Evolutionary conservation across 92 coral and sea anemone species (phyloP).

Genomic region (Actinernus sp.): DNA sequence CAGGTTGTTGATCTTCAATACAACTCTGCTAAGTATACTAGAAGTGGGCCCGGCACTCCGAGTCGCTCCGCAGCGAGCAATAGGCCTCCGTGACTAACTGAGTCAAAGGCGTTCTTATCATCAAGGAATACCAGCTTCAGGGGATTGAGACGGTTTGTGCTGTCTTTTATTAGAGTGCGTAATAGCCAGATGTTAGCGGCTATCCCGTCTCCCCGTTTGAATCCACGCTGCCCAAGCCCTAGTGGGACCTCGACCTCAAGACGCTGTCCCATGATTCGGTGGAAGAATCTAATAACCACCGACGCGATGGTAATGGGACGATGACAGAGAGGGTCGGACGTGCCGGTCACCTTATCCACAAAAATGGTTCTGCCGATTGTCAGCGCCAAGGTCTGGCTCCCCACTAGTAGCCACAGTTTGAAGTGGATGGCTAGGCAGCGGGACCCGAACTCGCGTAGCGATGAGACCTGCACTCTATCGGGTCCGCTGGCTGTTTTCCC

Average conservation of each 20-base stretch:
- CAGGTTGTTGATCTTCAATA: background rate
- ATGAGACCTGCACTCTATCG: background rate
- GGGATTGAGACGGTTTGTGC: background rate
- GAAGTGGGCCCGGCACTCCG: background rate
- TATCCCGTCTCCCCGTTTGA: background rate
- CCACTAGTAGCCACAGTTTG: background rate
- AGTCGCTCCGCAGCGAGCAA: background rate
- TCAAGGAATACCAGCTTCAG: background rate
- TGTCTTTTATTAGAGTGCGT: background rate
- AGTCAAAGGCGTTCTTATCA: background rate
- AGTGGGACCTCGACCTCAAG: background rate
- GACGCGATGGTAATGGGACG: background rate
- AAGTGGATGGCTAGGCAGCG: too few relatives aligned
- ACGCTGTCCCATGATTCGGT: background rate
- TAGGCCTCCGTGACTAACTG: background rate
- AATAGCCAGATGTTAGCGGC: background rate
- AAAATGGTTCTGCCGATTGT: background rate
- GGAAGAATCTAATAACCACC: background rate
- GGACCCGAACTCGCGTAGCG: too few relatives aligned
- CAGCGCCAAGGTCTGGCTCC: background rate
- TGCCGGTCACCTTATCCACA: background rate
- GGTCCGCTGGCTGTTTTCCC: background rate
- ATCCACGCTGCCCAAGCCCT: background rate
- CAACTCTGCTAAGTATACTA: background rate
- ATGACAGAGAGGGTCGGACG: background rate